Base-by-base conservation (phyloP, 2,113 vertebrate species). In the Heterocephalus glaber region DNA sequence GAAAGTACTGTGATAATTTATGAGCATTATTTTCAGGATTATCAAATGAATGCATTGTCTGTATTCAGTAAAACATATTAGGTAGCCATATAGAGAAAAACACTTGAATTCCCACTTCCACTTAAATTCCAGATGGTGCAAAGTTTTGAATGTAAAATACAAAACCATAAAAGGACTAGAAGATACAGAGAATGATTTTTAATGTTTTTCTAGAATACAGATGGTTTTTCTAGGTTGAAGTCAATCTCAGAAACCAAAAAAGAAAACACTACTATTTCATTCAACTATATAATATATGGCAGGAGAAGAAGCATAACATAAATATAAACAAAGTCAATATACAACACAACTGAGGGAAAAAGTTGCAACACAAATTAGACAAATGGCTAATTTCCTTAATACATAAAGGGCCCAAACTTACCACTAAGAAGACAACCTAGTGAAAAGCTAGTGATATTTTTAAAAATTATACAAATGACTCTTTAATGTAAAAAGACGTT, bases 381-480 rank as follows among this genome's bases (percentile, higher is more conserved):
- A 86, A 92, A 68, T 94, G 70, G 17, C 20, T 86, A 86, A 56
- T 86, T 86, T 92, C 30, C n/a, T 86, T 54, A 89, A 70, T 49
- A 85, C 6, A 61, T 82, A 61, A 86, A 94, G 20, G 66, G 20
- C 56, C 33, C 33, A 83, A 54, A 49, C 72, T 92, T 86, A 74
- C 65, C 19, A 63, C n/a, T 70, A 49, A 77, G 38, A 28, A 87
- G 79, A 65, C 52, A 79, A 74, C 35, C 5, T 54, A 84, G 6
- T 22, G 54, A 33, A 30, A 94, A 86, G 86, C 30, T 84, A 72
- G n/a, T 20, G 6, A 72, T 87, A 89, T 52, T 44, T 76, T 85
- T 35, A 16, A 28, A 0, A 92, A n/a, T 26, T 47, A 35, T 80
- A 19, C 44, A 70, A 30, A 12, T 96, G 24, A 4, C 4, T 70